Evolutionary conservation across 2,888 invertebrate species (phyloP).

Genomic region (Chymomyza caudatula): DNA sequence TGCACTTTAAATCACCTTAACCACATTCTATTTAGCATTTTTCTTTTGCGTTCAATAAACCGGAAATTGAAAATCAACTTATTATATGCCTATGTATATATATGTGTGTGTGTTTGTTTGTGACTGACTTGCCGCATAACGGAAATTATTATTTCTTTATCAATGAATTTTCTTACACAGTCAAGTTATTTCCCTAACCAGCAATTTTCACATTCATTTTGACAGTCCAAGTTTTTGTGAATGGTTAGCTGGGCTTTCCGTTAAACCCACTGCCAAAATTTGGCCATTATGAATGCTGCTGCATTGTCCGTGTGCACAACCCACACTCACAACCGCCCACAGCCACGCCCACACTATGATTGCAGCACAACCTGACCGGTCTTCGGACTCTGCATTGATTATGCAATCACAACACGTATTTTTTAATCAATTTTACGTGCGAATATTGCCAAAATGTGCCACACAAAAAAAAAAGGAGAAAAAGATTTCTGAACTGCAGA

Average conservation of each 20-base stretch:
- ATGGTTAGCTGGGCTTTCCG: conserved; percentile 24
- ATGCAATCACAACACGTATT: conserved; percentile 70
- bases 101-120: conserved; percentile 18
- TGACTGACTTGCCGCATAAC: conserved; percentile 23
- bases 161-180: conserved; percentile 37
- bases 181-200: neutral
- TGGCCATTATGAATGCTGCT: conserved; percentile 12
- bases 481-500: neutral
- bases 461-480: neutral
- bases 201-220: conserved; percentile 3
- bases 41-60: conserved; percentile 14
- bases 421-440: conserved; percentile 74
- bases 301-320: conserved; percentile 16
- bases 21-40: neutral
- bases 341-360: too few relatives aligned
- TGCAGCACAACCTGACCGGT: neutral
- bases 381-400: conserved; percentile 47
- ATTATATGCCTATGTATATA: conserved; percentile 30
- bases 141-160: conserved; percentile 72
- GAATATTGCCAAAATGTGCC: conserved; percentile 25
- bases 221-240: conserved; percentile 16
- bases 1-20: neutral
- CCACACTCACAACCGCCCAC: neutral
- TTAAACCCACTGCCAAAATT: neutral
- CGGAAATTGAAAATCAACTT: conserved; percentile 69